Evolutionary conservation across 2,888 invertebrate species (phyloP).

Genomic region (Argyra leucocephala): DNA sequence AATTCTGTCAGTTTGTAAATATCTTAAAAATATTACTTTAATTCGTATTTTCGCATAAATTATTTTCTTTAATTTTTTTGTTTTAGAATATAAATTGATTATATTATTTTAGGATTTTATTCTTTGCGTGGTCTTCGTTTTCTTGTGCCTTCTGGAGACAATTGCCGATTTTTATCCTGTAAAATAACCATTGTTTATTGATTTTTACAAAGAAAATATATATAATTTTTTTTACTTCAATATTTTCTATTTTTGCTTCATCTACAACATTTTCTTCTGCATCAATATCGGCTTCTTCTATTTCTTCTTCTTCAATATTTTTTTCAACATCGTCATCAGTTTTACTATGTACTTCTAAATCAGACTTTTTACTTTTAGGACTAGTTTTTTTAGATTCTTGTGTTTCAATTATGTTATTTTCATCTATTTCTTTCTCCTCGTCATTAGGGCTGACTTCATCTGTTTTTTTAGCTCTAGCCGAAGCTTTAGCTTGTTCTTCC

Average conservation of each 20-base stretch:
- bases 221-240: neutral
- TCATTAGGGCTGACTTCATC: constrained; percentile 57
- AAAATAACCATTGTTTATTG: neutral
- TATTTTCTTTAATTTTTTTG: too few species aligned
- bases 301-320: constrained; percentile 20
- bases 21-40: too few species aligned
- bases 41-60: too few species aligned
- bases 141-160: neutral
- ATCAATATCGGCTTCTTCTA: neutral
- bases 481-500: constrained; percentile 43
- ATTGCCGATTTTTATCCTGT: neutral
- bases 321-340: constrained; percentile 21
- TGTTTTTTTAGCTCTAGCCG: constrained; percentile 59
- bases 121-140: constrained; percentile 8
- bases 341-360: constrained; percentile 37
- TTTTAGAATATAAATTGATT: too few species aligned
- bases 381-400: constrained; percentile 27
- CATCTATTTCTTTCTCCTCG: constrained; percentile 23
- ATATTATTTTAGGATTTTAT: neutral
- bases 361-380: constrained; percentile 41
- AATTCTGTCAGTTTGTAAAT: too few species aligned
- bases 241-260: neutral
- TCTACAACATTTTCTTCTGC: neutral
- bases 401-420: neutral
- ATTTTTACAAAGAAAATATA: neutral